phyloP scores from a whole-genome alignment of 1,140 invertebrate species.

The Limonius californicus region DNA sequence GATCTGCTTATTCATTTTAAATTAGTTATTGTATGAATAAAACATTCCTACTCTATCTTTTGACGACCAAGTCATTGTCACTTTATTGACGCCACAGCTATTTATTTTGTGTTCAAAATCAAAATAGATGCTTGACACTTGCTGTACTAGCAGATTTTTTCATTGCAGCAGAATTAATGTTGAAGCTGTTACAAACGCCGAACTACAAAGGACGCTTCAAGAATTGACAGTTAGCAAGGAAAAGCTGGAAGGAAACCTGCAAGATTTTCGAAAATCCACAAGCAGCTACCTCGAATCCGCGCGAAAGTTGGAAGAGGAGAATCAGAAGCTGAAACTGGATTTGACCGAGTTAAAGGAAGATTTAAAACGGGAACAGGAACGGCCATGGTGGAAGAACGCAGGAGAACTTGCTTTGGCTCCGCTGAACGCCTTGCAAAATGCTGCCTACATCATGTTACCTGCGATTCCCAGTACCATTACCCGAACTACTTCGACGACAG shows the following conservation, averaged over 20 bases:
- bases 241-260: conserved; percentile 34
- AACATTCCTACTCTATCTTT: too few species aligned
- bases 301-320: conserved; percentile 38
- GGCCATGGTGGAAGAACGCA: conserved; percentile 33
- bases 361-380: conserved; percentile 38
- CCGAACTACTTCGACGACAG: background rate
- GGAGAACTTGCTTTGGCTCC: conserved; percentile 30
- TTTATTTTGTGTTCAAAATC: too few species aligned
- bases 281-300: conserved; percentile 36
- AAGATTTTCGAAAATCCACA: conserved; percentile 41
- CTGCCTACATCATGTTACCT: conserved; percentile 32
- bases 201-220: too few species aligned
- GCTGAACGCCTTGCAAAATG: conserved; percentile 30
- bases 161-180: too few species aligned
- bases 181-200: too few species aligned
- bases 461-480: conserved; percentile 17
- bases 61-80: too few species aligned
- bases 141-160: too few species aligned
- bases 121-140: too few species aligned
- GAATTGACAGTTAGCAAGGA: conserved; percentile 20
- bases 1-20: too few species aligned
- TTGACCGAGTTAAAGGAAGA: conserved; percentile 41
- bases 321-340: conserved; percentile 39
- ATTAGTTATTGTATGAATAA: too few species aligned
- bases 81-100: too few species aligned